phyloP scores from a whole-genome alignment of 1,140 invertebrate species.

The Thaumatotibia leucotreta region DNA sequence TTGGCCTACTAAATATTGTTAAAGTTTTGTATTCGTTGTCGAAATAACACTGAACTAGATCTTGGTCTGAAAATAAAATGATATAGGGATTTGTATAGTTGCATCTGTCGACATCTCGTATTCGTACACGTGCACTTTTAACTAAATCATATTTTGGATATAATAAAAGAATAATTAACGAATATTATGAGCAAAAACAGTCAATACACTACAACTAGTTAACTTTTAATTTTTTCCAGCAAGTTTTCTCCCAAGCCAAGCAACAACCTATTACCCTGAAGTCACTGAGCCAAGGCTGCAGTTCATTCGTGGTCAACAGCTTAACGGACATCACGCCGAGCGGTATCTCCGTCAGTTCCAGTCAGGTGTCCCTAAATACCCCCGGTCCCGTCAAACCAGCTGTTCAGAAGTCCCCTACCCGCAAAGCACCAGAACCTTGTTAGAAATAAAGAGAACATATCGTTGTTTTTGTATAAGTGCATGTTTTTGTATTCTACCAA shows the following conservation, averaged over 20 bases:
- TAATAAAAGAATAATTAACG: no score
- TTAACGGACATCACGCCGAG: background rate
- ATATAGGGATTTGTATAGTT: no score
- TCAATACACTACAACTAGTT: no score
- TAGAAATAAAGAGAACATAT: background rate
- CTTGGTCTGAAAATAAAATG: no score
- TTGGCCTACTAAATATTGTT: no score
- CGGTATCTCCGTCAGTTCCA: background rate
- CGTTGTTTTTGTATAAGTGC: background rate
- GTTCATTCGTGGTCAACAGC: slow-evolving; percentile 1
- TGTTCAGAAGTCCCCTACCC: background rate
- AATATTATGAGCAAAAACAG: no score
- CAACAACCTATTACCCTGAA: background rate
- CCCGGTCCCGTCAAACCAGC: background rate
- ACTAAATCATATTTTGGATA: no score
- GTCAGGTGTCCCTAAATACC: background rate
- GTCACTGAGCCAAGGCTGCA: background rate
- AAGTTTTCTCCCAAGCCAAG: background rate
- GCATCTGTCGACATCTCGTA: no score
- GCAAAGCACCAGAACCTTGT: background rate
- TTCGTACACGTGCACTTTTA: no score
- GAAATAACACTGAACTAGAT: no score
- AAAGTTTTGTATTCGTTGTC: no score
- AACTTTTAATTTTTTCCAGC: background rate
- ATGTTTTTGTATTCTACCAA: background rate